These are phyloP conservation scores for Psittacula cyanocephala DNA, from an alignment of 2,113 vertebrate species.

Conservation along the genomic window DNA sequence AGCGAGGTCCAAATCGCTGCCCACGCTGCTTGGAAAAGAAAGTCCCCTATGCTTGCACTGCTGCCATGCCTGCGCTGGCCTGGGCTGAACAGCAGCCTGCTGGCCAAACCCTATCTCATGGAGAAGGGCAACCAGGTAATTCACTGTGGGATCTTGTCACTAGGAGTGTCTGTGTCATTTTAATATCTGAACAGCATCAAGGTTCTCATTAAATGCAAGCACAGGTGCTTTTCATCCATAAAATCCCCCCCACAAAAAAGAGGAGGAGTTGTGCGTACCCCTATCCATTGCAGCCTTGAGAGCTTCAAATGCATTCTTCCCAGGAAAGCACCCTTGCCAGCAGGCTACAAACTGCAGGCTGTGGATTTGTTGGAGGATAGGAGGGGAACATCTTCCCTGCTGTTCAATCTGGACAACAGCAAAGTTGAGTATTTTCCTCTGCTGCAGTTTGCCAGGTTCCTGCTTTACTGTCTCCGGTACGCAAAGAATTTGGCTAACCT, in stretches of 20 bases:
- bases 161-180: not conserved
- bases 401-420: not conserved
- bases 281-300: not conserved
- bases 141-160: not conserved
- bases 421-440: not conserved
- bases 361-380: not conserved
- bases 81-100: not conserved
- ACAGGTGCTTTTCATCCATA: not conserved
- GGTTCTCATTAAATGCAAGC: not conserved
- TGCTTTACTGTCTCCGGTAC: not conserved
- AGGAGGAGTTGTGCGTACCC: rapidly evolving
- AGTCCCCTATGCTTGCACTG: not conserved
- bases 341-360: not conserved
- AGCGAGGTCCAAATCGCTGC: not conserved
- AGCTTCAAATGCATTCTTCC: not conserved
- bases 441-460: not conserved
- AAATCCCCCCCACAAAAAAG: not conserved
- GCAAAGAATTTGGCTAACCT: not conserved
- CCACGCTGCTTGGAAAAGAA: not conserved
- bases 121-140: not conserved
- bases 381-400: not conserved
- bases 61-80: not conserved
- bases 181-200: not conserved
- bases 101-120: no score
- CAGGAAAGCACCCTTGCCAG: not conserved